phyloP scores from a whole-genome alignment of 2,888 invertebrate species.

The Desoria tigrina region DNA sequence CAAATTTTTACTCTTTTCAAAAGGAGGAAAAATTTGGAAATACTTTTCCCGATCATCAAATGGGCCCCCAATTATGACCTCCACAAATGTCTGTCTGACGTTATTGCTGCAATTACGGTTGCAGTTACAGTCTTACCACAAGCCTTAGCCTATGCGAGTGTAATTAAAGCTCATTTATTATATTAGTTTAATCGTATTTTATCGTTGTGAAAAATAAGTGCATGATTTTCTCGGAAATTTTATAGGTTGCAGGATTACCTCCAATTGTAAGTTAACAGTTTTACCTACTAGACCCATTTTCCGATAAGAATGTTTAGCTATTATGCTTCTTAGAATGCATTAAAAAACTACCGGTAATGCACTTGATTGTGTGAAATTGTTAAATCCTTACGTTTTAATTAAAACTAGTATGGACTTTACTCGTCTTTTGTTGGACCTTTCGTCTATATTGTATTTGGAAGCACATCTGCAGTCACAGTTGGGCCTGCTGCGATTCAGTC shows the following conservation, averaged over 20 bases:
- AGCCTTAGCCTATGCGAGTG: conserved; percentile 84
- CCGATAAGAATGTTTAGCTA: no score
- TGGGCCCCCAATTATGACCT: conserved; percentile 42
- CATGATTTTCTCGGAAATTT: not conserved
- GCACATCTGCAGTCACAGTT: conserved; percentile 56
- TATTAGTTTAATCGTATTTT: no score
- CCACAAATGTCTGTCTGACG: conserved; percentile 35
- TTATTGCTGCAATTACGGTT: conserved; percentile 43
- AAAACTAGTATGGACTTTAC: conserved; percentile 81
- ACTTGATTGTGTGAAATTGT: no score
- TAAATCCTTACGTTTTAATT: no score
- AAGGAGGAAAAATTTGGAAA: conserved; percentile 36
- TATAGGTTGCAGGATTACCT: conserved; percentile 67
- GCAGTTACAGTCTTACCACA: conserved; percentile 43
- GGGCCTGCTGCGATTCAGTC: conserved; percentile 49
- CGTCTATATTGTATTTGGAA: conserved; percentile 85
- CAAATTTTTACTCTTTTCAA: not conserved
- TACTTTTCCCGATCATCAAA: conserved; percentile 42
- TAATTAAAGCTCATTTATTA: conserved; percentile 57
- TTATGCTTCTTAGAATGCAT: no score
- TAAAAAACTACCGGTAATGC: no score
- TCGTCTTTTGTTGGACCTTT: conserved; percentile 80
- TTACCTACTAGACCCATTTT: no score
- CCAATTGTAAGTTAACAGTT: conserved; percentile 35
- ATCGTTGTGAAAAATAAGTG: no score